Evolutionary conservation across 2,797 vertebrate species (phyloP), one percentile per base, ranked within the genome.

Genomic region (Chelonia mydas): DNA sequence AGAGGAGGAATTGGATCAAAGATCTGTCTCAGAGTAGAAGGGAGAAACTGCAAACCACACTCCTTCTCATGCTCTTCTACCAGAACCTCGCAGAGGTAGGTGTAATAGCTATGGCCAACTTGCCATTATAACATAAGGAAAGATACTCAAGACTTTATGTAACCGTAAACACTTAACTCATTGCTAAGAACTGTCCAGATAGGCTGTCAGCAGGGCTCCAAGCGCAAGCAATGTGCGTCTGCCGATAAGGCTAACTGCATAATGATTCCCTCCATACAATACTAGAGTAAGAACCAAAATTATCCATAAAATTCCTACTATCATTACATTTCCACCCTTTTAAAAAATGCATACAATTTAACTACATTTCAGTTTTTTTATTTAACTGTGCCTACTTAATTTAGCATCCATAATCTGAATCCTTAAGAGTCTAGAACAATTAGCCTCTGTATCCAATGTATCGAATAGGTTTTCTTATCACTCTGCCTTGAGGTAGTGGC

Each of bases 31-130:
- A 97, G 92, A 98, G 93, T 12, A 98, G 98, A 47, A 95, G 94
- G 61, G 97, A 98, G n/a, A 98, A 98, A 94, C 98, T 99, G 83
- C 97, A 98, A 47, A 97, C 98, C 2, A 97, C 98, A 49, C 97
- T 98, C 86, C 97, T 98, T 87, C 84, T 98, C 45, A 98, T 98
- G 23, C 91, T 98, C 95, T 99, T 99, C 96, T 97, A 97, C 96
- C 96, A 98, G 76, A 98, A 99, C 2, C 93, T 98, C 4, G 84
- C 97, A 23, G 98, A 99, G 99, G 99, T 99, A 98, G 95, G 94
- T 90, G n/a, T 68, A 12, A 8, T 31, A n/a, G 45, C 55, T 51
- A 27, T 54, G 23, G 21, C 21, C 53, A 37, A 11, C 37, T 41
- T 23, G 37, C 37, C 37, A 72, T 41, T 72, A 23, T 72, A 72